Conservation (phyloP, 2,797 vertebrate species). For the Aeoliscus strigatus region DNA sequence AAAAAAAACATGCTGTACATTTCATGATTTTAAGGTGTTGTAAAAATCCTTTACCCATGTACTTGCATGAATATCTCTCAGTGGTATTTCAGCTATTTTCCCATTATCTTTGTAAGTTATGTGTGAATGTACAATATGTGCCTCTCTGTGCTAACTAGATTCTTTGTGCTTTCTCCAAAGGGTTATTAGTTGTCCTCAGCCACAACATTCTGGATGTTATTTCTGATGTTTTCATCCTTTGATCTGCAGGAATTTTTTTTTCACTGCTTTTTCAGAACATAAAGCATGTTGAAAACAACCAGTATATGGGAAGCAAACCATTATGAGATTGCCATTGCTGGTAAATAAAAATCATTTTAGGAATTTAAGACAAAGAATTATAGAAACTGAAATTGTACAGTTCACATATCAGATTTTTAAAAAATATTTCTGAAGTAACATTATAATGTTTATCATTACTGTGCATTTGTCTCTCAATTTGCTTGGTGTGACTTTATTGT, state of each 20-base stretch:
- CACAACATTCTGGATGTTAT: not conserved
- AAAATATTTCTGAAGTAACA: no score
- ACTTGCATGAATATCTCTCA: slow-evolving; percentile 15
- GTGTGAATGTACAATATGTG: slow-evolving; percentile 56
- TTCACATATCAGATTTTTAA: no score
- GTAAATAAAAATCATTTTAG: slow-evolving; percentile 3
- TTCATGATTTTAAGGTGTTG: slow-evolving; percentile 18
- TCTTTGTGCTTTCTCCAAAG: no score
- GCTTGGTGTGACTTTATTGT: slow-evolving; percentile 29
- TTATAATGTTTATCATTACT: no score
- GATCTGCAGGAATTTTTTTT: not conserved
- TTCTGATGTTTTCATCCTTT: not conserved
- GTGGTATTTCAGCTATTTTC: slow-evolving; percentile 8
- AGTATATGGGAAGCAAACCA: slow-evolving; percentile 9
- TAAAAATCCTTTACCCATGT: slow-evolving; percentile 8
- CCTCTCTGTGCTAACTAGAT: slow-evolving; percentile 38
- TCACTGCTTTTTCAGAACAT: not conserved
- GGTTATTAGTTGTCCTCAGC: no score
- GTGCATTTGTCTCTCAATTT: no score
- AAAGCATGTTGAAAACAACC: slow-evolving; percentile 21
- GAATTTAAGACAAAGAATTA: not conserved
- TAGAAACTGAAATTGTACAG: not conserved
- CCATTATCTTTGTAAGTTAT: slow-evolving; percentile 33
- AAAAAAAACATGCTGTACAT: slow-evolving; percentile 26
- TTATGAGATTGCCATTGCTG: not conserved